These are phyloP conservation scores for Alethe castanea DNA, from an alignment of 2,113 vertebrate genomes.

Conservation along the genomic window DNA sequence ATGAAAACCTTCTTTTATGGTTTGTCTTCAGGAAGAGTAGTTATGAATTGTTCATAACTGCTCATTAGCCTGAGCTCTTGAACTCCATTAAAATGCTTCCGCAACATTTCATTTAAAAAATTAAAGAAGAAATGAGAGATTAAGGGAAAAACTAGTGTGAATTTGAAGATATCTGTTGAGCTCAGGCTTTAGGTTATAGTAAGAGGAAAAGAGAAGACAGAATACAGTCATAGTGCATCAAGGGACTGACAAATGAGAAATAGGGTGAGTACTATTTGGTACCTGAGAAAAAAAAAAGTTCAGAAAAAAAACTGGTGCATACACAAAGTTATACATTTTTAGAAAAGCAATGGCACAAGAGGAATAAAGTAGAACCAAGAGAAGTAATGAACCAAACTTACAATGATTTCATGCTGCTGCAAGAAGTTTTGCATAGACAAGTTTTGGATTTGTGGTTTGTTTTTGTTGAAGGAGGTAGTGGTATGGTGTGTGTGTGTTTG, in stretches of 20 bases:
- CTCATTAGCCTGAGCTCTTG: not conserved
- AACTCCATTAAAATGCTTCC: not conserved
- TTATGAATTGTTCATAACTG: constrained; percentile 4
- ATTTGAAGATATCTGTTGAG: not conserved
- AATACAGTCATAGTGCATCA: not conserved
- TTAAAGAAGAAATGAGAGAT: not conserved
- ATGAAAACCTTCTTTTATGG: not conserved
- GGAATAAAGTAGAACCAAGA: not conserved
- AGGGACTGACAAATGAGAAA: not conserved
- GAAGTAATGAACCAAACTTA: not conserved
- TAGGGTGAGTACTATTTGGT: not conserved
- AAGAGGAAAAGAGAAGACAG: not conserved
- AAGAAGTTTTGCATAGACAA: not conserved
- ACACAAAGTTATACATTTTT: not conserved
- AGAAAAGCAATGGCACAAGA: not conserved
- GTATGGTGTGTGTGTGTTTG: not conserved
- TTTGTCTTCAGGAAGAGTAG: not conserved
- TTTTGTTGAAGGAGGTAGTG: no score
- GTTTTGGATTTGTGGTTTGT: rapidly evolving
- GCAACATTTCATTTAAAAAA: not conserved
- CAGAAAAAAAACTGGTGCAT: rapidly evolving
- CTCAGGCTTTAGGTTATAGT: not conserved
- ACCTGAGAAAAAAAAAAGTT: not conserved
- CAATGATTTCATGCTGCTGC: not conserved
- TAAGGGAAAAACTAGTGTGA: not conserved